Evolutionary conservation across 2,888 invertebrate species (phyloP), one percentile per base, ranked within the genome.

Genomic region (Ichneumon xanthorius): DNA sequence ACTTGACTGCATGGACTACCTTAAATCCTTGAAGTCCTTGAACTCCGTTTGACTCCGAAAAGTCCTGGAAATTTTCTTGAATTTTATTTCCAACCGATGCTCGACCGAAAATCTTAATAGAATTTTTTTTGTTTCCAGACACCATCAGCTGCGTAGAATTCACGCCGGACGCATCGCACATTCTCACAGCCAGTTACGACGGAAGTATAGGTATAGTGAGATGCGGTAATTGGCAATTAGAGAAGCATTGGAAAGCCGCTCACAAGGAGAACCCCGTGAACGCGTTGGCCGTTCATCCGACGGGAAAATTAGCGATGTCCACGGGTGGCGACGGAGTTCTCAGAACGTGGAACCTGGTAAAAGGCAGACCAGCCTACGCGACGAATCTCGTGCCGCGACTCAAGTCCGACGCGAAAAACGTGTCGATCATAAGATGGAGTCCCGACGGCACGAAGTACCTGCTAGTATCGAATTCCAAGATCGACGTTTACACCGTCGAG

Each of bases 261-360:
- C 99, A 99, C 94, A 97, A 96, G 94, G 98, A 97, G 77, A 95
- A 95, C 87, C 95, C 96, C 4, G 96, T 99, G 0, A 96, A 96
- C 82, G 96, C 96, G 87, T 94, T 99, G 77, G 96, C 97, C 72
- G 95, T 99, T 70, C 99, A 99, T 95, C 97, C 98, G 1, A 96
- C 97, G 89, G 98, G 98, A 16, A 98, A 98, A 94, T 91, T 99
- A 87, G 98, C 98, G 0, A 94, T 99, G 9, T 97, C 98, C 14
- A 95, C 98, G 55, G 98, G 98, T 19, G 96, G 96, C 71, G 99
- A 99, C 94, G 96, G 96, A 89, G 96, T 97, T 5, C 94, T 99
- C 67, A 95, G 97, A 90, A 99, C 99, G 3, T 99, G 99, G 99
- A 99, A 99, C 95, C 95, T 99, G 86, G 95, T 99, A 0, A 98